phyloP scores from a whole-genome alignment of 2,113 vertebrate species.

The Aptenodytes patagonicus region DNA sequence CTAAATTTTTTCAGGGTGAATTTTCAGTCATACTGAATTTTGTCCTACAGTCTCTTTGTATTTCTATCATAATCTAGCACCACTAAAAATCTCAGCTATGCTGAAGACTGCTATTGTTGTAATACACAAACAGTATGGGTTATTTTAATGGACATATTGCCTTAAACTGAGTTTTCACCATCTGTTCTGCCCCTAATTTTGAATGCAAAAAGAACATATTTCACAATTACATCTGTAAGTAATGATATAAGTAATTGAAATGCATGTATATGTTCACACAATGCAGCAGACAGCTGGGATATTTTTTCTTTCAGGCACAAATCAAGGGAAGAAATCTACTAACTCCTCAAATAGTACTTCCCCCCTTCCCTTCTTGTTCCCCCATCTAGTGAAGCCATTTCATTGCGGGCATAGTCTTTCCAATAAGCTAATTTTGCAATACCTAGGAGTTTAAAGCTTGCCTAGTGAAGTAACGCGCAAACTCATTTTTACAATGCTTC shows the following conservation, averaged over 20 bases:
- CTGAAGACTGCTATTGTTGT: constrained; percentile 63
- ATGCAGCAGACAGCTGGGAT: constrained; percentile 76
- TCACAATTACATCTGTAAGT: constrained; percentile 85
- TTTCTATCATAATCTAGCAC: constrained; percentile 27
- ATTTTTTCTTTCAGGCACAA: constrained; percentile 63
- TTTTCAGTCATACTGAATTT: background rate
- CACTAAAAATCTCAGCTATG: constrained; percentile 21
- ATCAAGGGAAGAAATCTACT: constrained; percentile 63
- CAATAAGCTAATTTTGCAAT: constrained; percentile 30
- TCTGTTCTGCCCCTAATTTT: constrained; percentile 78
- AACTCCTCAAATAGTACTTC: constrained; percentile 28
- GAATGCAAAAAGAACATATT: constrained; percentile 80
- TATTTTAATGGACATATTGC: constrained; percentile 79
- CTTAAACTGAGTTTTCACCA: constrained; percentile 77
- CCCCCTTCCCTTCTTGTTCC: background rate
- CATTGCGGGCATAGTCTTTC: constrained; percentile 22
- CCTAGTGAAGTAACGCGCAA: constrained; percentile 55
- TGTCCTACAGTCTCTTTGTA: constrained; percentile 1
- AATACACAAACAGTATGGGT: constrained; percentile 69
- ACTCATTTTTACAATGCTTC: constrained; percentile 62
- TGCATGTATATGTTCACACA: constrained; percentile 80
- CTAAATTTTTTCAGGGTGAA: background rate
- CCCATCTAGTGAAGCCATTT: constrained; percentile 31
- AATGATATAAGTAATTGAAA: constrained; percentile 84
- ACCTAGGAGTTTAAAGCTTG: constrained; percentile 66